Base-by-base conservation (phyloP, 2,797 vertebrate genomes). In the Danio tinwini region DNA sequence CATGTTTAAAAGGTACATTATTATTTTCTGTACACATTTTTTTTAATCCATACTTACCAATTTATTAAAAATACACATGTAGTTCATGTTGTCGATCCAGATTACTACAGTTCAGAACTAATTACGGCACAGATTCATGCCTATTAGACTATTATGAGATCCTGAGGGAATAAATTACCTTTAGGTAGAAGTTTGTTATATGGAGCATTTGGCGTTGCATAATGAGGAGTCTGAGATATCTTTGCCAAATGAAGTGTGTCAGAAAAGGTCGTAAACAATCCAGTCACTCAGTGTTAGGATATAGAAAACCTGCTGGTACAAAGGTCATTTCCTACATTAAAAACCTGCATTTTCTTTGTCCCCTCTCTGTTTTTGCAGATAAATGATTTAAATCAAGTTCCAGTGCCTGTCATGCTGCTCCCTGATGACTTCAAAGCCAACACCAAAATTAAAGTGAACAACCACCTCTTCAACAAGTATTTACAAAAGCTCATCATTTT, bases 361-460 rank as follows among this genome's bases (percentile, higher is more conserved):
- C 49, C 37, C 37, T n/a, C 17, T 49, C n/a, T 81, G 17, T 39
- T 40, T 53, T 74, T 80, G 29, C 86, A 98, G 96, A 95, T 98
- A 82, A 96, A 94, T 80, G 96, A 98, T 84, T 94, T 98, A 13
- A 97, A 93, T 90, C 97, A 98, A 88, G 96, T 98, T 37, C 96
- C 97, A 0, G 94, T 94, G 72, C 94, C 96, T 0, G 96, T 98
- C 78, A 98, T 98, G 96, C 89, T 98, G 53, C 92, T 98, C 55
- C 97, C 96, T 1, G 97, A 98, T 53, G 97, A 98, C 89, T 98
- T 98, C 84, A 97, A 97, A 88, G 97, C 96, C 77, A 97, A 95
- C 91, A 98, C 95, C 53, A 98, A 98, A 88, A 96, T 97, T 89
- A 98, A 98, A 89, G 97, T 98, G 82, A 97, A 96, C 92, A 98